Percentiles rank a stretch among this genome's conserved stretches.
Conservation (phyloP, 2,888 invertebrate genomes). For the Erebia aethiops region DNA sequence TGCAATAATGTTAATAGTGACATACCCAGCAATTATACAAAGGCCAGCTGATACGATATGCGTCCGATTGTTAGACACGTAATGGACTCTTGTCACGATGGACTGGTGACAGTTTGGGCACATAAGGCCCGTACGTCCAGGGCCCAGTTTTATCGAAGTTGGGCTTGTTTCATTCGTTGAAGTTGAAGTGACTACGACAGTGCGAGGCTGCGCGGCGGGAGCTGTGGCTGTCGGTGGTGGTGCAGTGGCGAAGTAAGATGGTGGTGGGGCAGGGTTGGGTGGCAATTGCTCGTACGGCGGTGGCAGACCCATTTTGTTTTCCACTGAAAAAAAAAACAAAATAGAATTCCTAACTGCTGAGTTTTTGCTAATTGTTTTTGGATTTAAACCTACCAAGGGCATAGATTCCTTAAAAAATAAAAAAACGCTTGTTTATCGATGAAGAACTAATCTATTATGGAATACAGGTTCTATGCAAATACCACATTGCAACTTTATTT, state of each 20-base stretch:
- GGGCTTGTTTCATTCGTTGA: conserved; percentile 43
- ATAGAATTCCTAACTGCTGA: not conserved
- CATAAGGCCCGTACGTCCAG: conserved; percentile 70
- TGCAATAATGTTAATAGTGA: conserved; percentile 21
- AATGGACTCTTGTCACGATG: conserved; percentile 71
- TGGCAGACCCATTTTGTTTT: conserved; percentile 77
- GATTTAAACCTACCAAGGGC: too few species aligned
- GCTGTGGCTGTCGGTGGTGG: conserved; percentile 60
- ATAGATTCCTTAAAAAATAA: too few species aligned
- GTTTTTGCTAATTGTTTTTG: too few species aligned
- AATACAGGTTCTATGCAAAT: too few species aligned
- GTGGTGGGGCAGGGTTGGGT: conserved; percentile 69
- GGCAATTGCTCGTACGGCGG: conserved; percentile 71
- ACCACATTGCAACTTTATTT: too few species aligned
- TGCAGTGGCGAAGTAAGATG: conserved; percentile 72
- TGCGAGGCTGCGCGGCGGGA: conserved; percentile 55
- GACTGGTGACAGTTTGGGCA: conserved; percentile 70
- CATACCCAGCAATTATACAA: conserved; percentile 73
- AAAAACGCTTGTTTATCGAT: too few species aligned
- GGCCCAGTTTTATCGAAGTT: conserved; percentile 59
- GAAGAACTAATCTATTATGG: too few species aligned
- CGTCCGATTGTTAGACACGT: conserved; percentile 73
- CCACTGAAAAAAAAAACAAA: conserved; percentile 62
- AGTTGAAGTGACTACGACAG: conserved; percentile 63
- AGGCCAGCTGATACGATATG: conserved; percentile 75